phyloP scores from a whole-genome alignment of 2,888 invertebrate genomes.

The Nemapogon koenigi region DNA sequence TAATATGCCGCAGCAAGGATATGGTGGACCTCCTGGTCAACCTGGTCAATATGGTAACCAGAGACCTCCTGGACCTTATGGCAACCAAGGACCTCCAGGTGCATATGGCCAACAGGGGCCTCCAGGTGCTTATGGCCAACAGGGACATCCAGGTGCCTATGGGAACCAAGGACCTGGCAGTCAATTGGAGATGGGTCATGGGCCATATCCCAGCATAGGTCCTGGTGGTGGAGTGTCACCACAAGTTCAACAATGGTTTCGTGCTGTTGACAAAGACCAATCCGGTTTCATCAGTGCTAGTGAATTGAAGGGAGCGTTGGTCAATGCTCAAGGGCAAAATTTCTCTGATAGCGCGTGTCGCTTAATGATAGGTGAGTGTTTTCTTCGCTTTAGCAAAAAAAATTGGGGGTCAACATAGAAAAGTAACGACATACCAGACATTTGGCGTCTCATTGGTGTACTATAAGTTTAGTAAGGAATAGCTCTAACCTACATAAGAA shows the following conservation, averaged over 20 bases:
- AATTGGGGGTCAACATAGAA: no score
- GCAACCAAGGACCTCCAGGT: conserved; percentile 23
- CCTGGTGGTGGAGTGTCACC: conserved; percentile 66
- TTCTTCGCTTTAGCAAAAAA: not conserved
- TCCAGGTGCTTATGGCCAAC: conserved; percentile 16
- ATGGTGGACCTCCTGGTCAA: conserved; percentile 20
- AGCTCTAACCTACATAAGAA: no score
- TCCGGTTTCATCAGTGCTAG: conserved; percentile 81
- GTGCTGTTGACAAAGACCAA: conserved; percentile 80
- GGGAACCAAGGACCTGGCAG: conserved; percentile 16
- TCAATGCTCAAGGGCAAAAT: conserved; percentile 84
- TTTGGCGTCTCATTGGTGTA: no score
- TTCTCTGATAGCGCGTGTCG: conserved; percentile 85
- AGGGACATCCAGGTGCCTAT: not conserved
- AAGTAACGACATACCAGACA: no score
- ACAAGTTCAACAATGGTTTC: conserved; percentile 85
- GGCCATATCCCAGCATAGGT: conserved; percentile 55
- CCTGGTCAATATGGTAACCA: conserved; percentile 14
- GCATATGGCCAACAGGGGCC: conserved; percentile 17
- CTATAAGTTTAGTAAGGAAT: no score
- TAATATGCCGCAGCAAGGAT: conserved; percentile 18
- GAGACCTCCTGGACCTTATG: conserved; percentile 20
- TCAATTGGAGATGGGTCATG: conserved; percentile 49
- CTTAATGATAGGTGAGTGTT: conserved; percentile 78
- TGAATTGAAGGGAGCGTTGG: conserved; percentile 81